Percentiles rank a stretch among this genome's conserved stretches.
Evolutionary conservation across 2,888 invertebrate species (phyloP).

Genomic region (Rhamnusium bicolor): DNA sequence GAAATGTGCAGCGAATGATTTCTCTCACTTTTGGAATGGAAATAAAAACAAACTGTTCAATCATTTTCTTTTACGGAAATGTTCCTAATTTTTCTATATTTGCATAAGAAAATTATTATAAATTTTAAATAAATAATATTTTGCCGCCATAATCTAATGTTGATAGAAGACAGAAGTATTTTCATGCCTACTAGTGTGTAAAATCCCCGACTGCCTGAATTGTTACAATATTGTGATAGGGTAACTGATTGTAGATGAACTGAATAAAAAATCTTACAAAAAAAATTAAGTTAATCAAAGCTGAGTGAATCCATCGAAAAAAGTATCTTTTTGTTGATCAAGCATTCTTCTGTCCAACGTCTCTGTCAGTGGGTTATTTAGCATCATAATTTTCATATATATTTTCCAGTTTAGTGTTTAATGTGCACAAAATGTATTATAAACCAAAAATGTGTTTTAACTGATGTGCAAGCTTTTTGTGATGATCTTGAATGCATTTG

Average conservation of each 20-base stretch:
- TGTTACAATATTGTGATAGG: conserved; percentile 52
- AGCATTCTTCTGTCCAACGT: conserved; percentile 56
- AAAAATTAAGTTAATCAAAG: conserved; percentile 36
- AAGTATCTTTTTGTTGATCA: conserved; percentile 55
- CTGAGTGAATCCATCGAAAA: conserved; percentile 43
- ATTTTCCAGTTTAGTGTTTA: conserved; percentile 49
- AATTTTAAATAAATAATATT: conserved; percentile 49
- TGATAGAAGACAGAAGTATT: conserved; percentile 45
- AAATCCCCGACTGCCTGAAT: conserved; percentile 50
- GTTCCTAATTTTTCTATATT: too few species aligned
- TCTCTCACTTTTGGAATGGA: too few species aligned
- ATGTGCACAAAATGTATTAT: conserved; percentile 43
- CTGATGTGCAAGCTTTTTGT: conserved; percentile 55
- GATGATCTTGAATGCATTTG: conserved; percentile 67
- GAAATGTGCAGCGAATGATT: too few species aligned
- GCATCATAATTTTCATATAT: conserved; percentile 43
- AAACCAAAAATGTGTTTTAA: conserved; percentile 49
- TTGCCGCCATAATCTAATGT: conserved; percentile 59
- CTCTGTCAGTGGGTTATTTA: conserved; percentile 55
- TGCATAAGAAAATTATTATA: too few species aligned
- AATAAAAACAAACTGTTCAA: too few species aligned
- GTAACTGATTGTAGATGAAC: conserved; percentile 24
- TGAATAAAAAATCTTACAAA: conserved; percentile 34
- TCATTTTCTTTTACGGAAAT: too few species aligned
- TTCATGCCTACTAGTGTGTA: conserved; percentile 42